Evolutionary conservation across 2,888 invertebrate species (phyloP), one percentile per base, ranked within the genome.

Genomic region (Teinopalpus imperialis): DNA sequence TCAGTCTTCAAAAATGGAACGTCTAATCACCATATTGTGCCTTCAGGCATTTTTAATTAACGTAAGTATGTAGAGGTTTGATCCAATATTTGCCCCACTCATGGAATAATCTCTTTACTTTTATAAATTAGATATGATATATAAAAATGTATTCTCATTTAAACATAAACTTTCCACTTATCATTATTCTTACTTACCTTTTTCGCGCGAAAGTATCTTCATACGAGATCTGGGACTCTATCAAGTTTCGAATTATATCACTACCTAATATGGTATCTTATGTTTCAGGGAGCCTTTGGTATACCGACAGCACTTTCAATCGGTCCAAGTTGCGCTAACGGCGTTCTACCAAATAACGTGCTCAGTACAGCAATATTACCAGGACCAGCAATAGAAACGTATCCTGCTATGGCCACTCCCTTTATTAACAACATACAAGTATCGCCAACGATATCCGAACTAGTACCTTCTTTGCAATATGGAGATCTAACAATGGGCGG

Each of bases 401-500:
- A 24, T 12, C 34, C 49, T 1, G 26, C 43, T n/a, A 8, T 35
- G 2, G 30, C 43, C 29, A 53, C 54, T 26, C 43, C 57, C 29
- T 46, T 58, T 7, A 37, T 54, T 1, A 59, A 46, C 4, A 66
- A 59, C 2, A 52, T 74, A 3, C 71, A 74, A 41, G 63, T 71
- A 0, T 59, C 69, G 0, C 81, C 82, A 0, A 42, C 77, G 0
- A 70, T 81, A 23, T 75, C 81, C 0, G 83, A 82, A 45, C 68
- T 82, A 0, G 51, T 76, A 0, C 81, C 83, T 0, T 65, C 69
- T 0, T 52, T 83, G 0, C 71, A 80, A 31, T 71, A 78, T 10
- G 83, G 83, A 0, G 83, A 83, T 9, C 63, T 85, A 0, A 66
- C 69, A 0, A 57, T 81, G 1, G 59, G 67, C 0, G 83, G 83